Evolutionary conservation across 2,797 vertebrate genomes (phyloP), one percentile per base, ranked within the genome.

Genomic region (Tokudaia tokunoshimensis): DNA sequence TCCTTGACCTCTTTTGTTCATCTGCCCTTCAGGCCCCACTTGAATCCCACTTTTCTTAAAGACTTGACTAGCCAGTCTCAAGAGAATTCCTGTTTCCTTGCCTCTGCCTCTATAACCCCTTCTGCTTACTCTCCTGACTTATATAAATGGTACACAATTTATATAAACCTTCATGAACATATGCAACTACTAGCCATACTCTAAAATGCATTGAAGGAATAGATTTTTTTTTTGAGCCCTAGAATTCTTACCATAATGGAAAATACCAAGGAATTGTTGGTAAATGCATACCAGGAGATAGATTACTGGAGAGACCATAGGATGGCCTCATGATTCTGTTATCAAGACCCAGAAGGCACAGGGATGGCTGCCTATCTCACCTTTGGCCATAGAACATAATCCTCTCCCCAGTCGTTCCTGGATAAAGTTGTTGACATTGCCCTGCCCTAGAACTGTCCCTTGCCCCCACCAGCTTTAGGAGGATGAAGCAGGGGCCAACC

Each of bases 121-220:
- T 67, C 78, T 26, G 37, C 63, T 76, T 52, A 20, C 10, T 31
- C 10, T n/a, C 37, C 59, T 75, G 26, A 78, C 26, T 57, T 24
- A 26, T 26, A 50, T 75, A 76, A 34, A 31, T 0, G 50, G 70
- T 52, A 24, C 1, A 55, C 11, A 57, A 67, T 7, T 72, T 52
- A 6, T 37, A n/a, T 10, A 50, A 83, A 26, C 63, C 6, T 22
- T 11, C 22, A 50, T 0, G 0, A 26, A 6, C 17, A 1, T 13
- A 13, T 6, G 4, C 24, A 44, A 70, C 52, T 65, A 29, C 75
- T 10, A 9, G 24, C 3, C 29, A 37, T 3, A 1, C 79, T 80
- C 75, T 19, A 22, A 59, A 52, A 50, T 6, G 61, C 44, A 67
- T 4, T 0, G 41, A 59, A 15, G 82, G 4, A 22, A 5, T 0